Percentiles rank a stretch among this genome's conserved stretches.
These are phyloP conservation scores for Gorsachius goisagi DNA, from an alignment of 2,113 vertebrate genomes.

Conservation along the genomic window DNA sequence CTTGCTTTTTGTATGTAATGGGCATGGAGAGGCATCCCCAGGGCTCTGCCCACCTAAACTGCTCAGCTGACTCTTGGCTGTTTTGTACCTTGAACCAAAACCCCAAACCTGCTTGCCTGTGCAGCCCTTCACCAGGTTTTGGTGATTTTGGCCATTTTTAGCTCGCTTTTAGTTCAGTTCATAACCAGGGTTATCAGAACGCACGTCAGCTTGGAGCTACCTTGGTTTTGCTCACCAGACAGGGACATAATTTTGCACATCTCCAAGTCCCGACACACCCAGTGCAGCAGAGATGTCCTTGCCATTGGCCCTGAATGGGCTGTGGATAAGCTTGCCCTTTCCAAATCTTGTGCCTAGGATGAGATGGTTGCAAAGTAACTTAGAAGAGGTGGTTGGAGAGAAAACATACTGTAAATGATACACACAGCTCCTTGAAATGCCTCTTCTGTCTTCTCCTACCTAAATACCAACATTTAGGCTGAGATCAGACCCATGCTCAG, in stretches of 20 bases:
- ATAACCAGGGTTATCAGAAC: not conserved
- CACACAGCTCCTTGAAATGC: not conserved
- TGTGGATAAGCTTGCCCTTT: not conserved
- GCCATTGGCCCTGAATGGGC: not conserved
- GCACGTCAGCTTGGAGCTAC: not conserved
- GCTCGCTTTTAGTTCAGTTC: not conserved
- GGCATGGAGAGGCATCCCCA: not conserved
- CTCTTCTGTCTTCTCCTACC: not conserved
- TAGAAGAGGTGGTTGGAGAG: not conserved
- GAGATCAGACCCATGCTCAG: not conserved
- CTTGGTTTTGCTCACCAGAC: not conserved
- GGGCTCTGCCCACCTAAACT: not conserved
- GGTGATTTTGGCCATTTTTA: not conserved
- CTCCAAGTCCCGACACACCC: not conserved
- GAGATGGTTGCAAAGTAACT: not conserved
- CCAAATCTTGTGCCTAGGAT: not conserved
- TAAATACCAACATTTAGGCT: not conserved
- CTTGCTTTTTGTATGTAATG: not conserved
- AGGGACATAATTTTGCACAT: not conserved
- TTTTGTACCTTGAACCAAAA: not conserved
- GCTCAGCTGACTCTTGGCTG: not conserved
- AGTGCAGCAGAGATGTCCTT: not conserved
- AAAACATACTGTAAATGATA: not conserved
- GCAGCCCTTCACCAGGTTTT: not conserved
- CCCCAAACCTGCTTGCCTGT: not conserved